Base-by-base conservation (phyloP, 2,797 vertebrate species). In the Enoplosus armatus region DNA sequence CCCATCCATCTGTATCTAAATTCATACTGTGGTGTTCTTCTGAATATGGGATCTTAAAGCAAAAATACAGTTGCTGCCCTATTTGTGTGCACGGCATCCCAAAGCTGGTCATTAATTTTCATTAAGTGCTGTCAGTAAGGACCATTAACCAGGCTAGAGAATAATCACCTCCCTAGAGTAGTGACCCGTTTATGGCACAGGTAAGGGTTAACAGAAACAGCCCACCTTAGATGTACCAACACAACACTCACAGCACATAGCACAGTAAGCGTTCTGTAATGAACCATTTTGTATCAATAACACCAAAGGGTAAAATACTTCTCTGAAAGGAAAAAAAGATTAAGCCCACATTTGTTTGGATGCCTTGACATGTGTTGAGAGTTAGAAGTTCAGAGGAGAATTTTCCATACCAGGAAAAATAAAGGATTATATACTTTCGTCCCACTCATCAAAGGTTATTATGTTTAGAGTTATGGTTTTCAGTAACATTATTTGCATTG, bases 131-230 rank as follows among this genome's bases (percentile, higher is more conserved):
- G 92, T 92, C 93, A 89, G 85, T 85, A 89, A 91, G 94, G 90
- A 90, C 90, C 93, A 95, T 95, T 95, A 95, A 92, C 87, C 92
- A 93, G 89, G 79, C 89, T 62, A 31, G 87, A 91, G 91, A 89
- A 90, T 93, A 91, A 93, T 93, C 90, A 88, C 85, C 89, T 92
- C 92, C 85, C 82, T 27, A 5, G 92, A 85, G 92, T 77, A 85
- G 56, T 85, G 90, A 92, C 91, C 92, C 62, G 80, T 79, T 91
- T 88, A 77, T 77, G 75, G 87, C 66, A 64, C 85, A 92, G 89
- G 89, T 86, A 92, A 82, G 89, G 94, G 94, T 95, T 95, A 94
- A 95, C 77, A 85, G 87, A 90, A 90, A 94, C 88, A 90, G 87
- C 77, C 78, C 92, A 94, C 92, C 93, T 92, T 55, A 16, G 81